Percentiles rank a stretch among this genome's conserved stretches.
phyloP scores from a whole-genome alignment of 2,888 invertebrate species.

The Leptinotarsa peninsularis region DNA sequence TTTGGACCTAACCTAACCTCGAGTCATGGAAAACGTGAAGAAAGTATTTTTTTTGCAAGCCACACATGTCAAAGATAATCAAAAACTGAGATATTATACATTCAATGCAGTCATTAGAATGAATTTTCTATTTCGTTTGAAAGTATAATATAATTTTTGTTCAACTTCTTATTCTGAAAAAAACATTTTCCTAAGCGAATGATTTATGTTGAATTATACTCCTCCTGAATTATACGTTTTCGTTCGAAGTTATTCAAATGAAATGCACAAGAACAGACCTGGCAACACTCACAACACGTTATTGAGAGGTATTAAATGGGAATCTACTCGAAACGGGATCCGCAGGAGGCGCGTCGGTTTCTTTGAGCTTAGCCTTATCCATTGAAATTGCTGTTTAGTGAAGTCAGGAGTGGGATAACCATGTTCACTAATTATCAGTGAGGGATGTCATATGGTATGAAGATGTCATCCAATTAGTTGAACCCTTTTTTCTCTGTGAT shows the following conservation, averaged over 20 bases:
- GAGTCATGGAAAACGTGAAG: no score
- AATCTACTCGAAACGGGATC: conserved; percentile 12
- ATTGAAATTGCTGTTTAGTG: conserved; percentile 3
- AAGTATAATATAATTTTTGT: no score
- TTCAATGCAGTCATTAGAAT: no score
- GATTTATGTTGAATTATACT: no score
- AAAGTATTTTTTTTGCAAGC: no score
- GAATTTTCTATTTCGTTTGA: no score
- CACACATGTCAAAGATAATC: no score
- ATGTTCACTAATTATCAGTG: background rate
- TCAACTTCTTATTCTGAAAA: no score
- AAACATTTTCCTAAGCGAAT: no score
- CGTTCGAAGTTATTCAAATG: background rate
- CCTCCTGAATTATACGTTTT: background rate
- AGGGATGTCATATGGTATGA: background rate
- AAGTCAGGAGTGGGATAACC: conserved; percentile 3
- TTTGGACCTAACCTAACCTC: no score
- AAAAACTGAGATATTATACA: no score
- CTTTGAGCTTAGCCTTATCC: background rate
- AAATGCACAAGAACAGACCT: background rate
- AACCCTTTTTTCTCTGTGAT: background rate
- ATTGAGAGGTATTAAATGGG: conserved; percentile 7
- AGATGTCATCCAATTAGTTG: background rate
- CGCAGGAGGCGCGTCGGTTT: background rate
- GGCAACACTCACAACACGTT: conserved; percentile 1